Conservation (phyloP, 2,113 vertebrate species). For the Chinchilla lanigera region DNA sequence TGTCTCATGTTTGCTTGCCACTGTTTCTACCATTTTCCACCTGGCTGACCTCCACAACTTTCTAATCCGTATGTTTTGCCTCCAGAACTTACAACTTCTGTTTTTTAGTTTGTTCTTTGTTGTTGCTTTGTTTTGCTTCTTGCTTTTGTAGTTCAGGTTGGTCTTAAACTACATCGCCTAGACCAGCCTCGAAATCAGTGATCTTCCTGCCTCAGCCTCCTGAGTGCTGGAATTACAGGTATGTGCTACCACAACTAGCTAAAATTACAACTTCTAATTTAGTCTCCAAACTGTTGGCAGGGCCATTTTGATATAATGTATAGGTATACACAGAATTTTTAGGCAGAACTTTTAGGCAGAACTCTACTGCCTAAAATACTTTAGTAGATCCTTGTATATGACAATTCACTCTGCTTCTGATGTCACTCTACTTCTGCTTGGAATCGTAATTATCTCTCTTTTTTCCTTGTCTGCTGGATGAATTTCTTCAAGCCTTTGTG, state of each 20-base stretch:
- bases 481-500: slow-evolving; percentile 34
- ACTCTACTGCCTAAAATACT: slow-evolving; percentile 1
- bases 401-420: not conserved
- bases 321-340: too few species aligned
- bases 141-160: not conserved
- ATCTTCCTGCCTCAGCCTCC: not conserved
- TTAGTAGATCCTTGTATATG: not conserved
- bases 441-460: not conserved
- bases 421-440: not conserved
- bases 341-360: too few species aligned
- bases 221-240: not conserved
- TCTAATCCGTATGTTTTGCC: not conserved
- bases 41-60: not conserved
- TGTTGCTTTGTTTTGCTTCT: not conserved
- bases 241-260: not conserved
- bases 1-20: not conserved
- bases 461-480: not conserved
- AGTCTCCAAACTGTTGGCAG: not conserved
- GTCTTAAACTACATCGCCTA: not conserved
- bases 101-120: not conserved
- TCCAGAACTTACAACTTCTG: not conserved
- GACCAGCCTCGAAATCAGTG: not conserved
- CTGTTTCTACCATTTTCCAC: not conserved
- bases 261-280: not conserved
- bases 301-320: not conserved